phyloP scores from a whole-genome alignment of 2,113 vertebrate genomes.

The Lophura nycthemera region DNA sequence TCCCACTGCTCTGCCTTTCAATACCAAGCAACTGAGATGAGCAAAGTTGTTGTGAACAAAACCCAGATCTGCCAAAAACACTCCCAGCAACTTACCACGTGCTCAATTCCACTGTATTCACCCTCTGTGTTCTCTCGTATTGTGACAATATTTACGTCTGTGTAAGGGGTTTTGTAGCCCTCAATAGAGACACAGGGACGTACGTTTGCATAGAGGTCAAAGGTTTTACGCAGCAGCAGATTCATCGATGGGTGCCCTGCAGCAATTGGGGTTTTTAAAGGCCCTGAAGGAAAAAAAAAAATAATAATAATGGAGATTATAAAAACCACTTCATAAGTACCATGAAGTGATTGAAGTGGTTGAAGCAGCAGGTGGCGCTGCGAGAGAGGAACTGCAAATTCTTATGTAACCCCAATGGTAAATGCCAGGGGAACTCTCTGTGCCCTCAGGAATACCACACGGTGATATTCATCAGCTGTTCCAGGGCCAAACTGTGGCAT shows the following conservation, averaged over 20 bases:
- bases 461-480: background rate
- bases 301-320: background rate
- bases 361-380: background rate
- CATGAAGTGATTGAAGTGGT: background rate
- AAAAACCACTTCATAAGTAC: background rate
- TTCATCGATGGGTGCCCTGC: slow-evolving; percentile 98
- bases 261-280: slow-evolving; percentile 95
- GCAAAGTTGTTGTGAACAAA: background rate
- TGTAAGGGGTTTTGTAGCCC: slow-evolving; percentile 94
- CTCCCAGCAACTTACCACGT: slow-evolving; percentile 81
- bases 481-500: background rate
- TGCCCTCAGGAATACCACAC: background rate
- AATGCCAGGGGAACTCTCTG: background rate
- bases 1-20: background rate
- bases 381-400: background rate
- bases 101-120: slow-evolving; percentile 96
- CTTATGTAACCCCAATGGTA: background rate
- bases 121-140: slow-evolving; percentile 89
- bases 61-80: background rate
- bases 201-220: slow-evolving; percentile 95
- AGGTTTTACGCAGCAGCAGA: slow-evolving; percentile 92
- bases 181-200: slow-evolving; percentile 95
- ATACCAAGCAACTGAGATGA: accelerated
- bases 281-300: slow-evolving; percentile 74
- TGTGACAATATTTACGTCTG: slow-evolving; percentile 89